Base-by-base conservation (phyloP, 2,113 vertebrate species). In the Chloebia gouldiae region DNA sequence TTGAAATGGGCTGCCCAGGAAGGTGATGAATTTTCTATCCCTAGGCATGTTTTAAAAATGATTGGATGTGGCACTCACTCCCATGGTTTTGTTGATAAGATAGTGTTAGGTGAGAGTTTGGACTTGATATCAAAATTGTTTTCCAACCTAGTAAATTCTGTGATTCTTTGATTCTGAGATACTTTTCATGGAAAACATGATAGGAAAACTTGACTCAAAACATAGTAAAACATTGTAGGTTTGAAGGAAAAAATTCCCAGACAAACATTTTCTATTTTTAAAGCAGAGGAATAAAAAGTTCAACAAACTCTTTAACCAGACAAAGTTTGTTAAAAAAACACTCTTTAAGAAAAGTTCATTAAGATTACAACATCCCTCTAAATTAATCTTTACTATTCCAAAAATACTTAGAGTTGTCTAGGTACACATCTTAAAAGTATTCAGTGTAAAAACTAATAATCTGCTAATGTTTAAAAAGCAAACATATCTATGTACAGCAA, bases 401-500 rank as follows among this genome's bases (percentile, higher is more conserved):
- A 83, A 90, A 73, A 42, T 54, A 44, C 13, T 73, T 51, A 40
- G 17, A 75, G 5, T 10, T 75, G 24, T 83, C 18, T 53, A 8
- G 18, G 20, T 51, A 44, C 24, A 51, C 19, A 68, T 68, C 22
- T 78, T 70, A 60, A 40, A 78, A 70, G 7, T 73, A 86, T 73
- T 64, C 15, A 7, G 3, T 35, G 22, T 59, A 39, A 15, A 88
- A 81, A 13, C 23, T 78, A 80, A 66, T 20, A 54, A 17, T 33
- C 51, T 94, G 59, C 23, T 81, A 56, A 83, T 44, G n/a, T 44
- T 94, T 73, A 77, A 93, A 73, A 49, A 81, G 71, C n/a, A 90
- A 22, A 59, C 35, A 59, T 72, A 11, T 91, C 42, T 80, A 42
- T 12, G 7, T 71, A n/a, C 22, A 66, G 12, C 11, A 85, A 7